Base-by-base conservation (phyloP, 2,888 invertebrate genomes). In the Antheraea yamamai region DNA sequence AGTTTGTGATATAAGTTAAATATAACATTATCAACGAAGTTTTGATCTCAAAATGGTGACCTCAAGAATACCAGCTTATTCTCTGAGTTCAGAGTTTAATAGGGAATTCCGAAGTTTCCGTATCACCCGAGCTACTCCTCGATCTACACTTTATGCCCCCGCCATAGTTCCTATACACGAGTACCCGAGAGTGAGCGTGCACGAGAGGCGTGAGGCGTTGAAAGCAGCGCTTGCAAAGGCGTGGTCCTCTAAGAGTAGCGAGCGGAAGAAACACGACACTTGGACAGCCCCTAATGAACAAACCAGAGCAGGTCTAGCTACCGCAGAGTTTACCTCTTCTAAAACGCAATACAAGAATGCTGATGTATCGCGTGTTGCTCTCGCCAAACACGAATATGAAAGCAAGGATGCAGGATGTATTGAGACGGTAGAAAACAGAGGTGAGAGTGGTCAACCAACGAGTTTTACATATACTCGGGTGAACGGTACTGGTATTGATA, bases 61-160 rank as follows among this genome's bases (percentile, higher is more conserved):
- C 88, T 95, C 96, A 89, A 95, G 95, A 88, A 95, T 96, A 93
- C 96, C 96, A 80, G 96, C 95, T 89, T 95, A 95, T 93, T 95
- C 95, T 89, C 92, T 96, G 83, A 96, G 96, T 92, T 95, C 95
- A 92, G 96, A 96, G 92, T 94, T 95, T 92, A 95, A 95, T 92
- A 94, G 95, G 90, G 95, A 95, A 92, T 95, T 95, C 91, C 93
- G 95, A 91, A 95, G 95, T 93, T 95, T 95, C 91, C 94, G 95
- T 84, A 93, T 95, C 84, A 93, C 95, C 81, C 89, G 95, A 85
- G 93, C 94, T 80, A 94, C 95, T 79, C 94, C 95, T 84, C 91
- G 94, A 78, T 93, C 94, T 80, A 91, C 93, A 82, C 87, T 95
- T 80, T 95, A 95, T 84, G 95, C 95, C 79, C 95, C 95, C 76